phyloP scores from a whole-genome alignment of 2,797 vertebrate species.

The Botia kubotai region DNA sequence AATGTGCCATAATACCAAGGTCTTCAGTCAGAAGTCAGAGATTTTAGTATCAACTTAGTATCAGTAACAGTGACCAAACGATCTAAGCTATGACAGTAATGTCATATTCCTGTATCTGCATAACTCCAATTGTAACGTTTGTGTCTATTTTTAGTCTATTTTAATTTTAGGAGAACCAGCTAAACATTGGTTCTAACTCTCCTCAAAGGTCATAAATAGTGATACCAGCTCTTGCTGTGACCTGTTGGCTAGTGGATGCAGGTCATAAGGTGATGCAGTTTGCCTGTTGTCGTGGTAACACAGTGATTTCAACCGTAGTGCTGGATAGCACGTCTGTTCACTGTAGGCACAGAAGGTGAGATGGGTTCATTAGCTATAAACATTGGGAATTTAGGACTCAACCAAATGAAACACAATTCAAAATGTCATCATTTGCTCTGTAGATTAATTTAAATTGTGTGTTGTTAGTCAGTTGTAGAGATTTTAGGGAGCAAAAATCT shows the following conservation, averaged over 20 bases:
- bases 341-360: conserved; percentile 72
- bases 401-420: neutral
- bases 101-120: neutral
- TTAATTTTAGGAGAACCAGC: neutral
- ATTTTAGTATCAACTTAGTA: too few species aligned
- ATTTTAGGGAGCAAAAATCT: too few species aligned
- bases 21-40: too few species aligned
- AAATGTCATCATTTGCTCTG: neutral
- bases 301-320: conserved; percentile 81
- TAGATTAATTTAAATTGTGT: too few species aligned
- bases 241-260: conserved; percentile 82
- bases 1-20: too few species aligned
- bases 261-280: conserved; percentile 87
- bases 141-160: neutral
- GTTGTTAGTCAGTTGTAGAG: too few species aligned
- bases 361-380: neutral
- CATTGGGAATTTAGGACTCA: neutral
- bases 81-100: too few species aligned
- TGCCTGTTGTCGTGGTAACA: conserved; percentile 82
- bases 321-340: conserved; percentile 81
- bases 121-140: neutral
- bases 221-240: conserved; percentile 79
- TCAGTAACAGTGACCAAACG: too few species aligned
- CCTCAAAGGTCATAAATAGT: conserved; percentile 79
- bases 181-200: conserved; percentile 7